Evolutionary conservation across 2,113 vertebrate species (phyloP), one percentile per base, ranked within the genome.

Genomic region (Mustela lutreola): DNA sequence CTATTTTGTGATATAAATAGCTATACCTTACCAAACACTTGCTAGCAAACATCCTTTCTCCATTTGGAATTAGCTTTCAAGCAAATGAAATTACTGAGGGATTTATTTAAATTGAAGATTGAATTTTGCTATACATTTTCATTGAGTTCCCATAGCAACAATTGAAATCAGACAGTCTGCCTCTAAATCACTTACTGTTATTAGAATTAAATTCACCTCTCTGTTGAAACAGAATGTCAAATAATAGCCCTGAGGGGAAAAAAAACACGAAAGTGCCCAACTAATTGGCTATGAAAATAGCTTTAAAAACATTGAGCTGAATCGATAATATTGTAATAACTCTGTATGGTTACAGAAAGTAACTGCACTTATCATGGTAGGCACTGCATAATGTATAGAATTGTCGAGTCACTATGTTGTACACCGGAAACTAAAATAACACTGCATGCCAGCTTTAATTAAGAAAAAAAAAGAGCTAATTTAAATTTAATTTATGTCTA

Each of bases 71-170:
- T 42, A 92, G 96, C 91, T 98, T 98, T 98, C 97, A 98, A 98
- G 98, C 83, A 98, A 98, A 98, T 98, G 56, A 98, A 99, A 98
- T 99, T 99, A 99, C 91, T 97, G 89, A 62, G 62, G 91, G 93
- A 98, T 98, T 99, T 98, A 98, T 98, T 98, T 98, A 98, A 99
- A 98, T 95, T 98, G 98, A 98, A 98, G 91, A 98, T 97, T 99
- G 97, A 98, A 98, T 98, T 98, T 93, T 94, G 95, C 96, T 97
- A 98, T 97, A 98, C 90, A 97, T 98, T 98, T 98, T 97, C 96
- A 98, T 98, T 96, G 83, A 78, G 99, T 99, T 99, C 97, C 99
- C 98, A 99, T 98, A 98, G 99, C 98, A 99, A 99, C 99, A 96
- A 92, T 98, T 98, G 97, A 98, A 98, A 98, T 97, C 98, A 98